Evolutionary conservation across 2,888 invertebrate species (phyloP).

Genomic region (Scaptomyza flava): DNA sequence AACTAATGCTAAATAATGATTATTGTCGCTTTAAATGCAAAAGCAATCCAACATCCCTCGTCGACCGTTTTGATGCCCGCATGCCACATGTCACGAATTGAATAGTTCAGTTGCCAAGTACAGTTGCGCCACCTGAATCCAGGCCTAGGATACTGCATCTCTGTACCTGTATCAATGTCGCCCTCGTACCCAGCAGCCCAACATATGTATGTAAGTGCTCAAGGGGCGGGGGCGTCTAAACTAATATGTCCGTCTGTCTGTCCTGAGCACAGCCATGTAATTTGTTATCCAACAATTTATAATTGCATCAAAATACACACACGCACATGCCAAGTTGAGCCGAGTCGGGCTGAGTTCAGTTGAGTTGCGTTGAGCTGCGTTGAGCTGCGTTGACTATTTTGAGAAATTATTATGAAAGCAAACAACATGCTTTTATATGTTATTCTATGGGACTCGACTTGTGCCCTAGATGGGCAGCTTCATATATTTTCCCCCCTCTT

Average conservation of each 20-base stretch:
- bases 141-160: slow-evolving; percentile 14
- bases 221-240: slow-evolving; percentile 15
- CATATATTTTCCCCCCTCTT: slow-evolving; percentile 5
- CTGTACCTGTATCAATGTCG: slow-evolving; percentile 73
- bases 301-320: slow-evolving; percentile 74
- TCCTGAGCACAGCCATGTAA: slow-evolving; percentile 64
- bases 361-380: slow-evolving; percentile 11
- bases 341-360: slow-evolving; percentile 20
- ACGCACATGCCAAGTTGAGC: slow-evolving; percentile 56
- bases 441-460: slow-evolving; percentile 27
- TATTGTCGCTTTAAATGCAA: slow-evolving; percentile 46
- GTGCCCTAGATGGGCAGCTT: slow-evolving; percentile 9
- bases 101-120: slow-evolving; percentile 28
- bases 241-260: slow-evolving; percentile 20
- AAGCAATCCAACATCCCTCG: slow-evolving; percentile 12
- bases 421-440: slow-evolving; percentile 60
- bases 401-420: slow-evolving; percentile 57
- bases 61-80: slow-evolving; percentile 40
- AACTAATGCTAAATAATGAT: slow-evolving; percentile 60
- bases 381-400: slow-evolving; percentile 36
- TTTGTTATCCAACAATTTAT: slow-evolving; percentile 80
- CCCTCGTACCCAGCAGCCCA: slow-evolving; percentile 42
- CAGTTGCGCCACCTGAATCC: slow-evolving; percentile 62
- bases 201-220: slow-evolving; percentile 69
- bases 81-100: slow-evolving; percentile 34